Percentiles rank a stretch among this genome's conserved stretches.
Evolutionary conservation across 37 sponge, comb jelly and placozoan genomes (phyloP).

Genomic region (Crambe crambe): DNA sequence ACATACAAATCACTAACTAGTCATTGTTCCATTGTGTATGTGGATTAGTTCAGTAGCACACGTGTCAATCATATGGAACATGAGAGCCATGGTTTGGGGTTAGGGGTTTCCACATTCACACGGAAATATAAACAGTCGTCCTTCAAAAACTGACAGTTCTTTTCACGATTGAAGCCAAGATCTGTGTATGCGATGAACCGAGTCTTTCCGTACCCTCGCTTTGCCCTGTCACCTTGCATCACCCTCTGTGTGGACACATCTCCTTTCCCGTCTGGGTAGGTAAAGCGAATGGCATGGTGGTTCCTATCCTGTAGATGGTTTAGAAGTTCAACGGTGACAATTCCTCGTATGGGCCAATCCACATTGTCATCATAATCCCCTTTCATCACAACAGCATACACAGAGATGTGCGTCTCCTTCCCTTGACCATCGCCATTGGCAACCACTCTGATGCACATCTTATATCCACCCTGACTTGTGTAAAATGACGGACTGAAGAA

Average conservation of each 20-base stretch:
- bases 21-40: too few species aligned
- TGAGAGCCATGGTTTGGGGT: conserved; percentile 10
- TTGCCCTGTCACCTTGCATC: background rate
- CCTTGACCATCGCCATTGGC: conserved; percentile 44
- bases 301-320: conserved; percentile 36
- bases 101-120: conserved; percentile 12
- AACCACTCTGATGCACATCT: conserved; percentile 44
- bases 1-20: too few species aligned
- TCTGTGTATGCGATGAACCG: conserved; percentile 10
- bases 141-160: conserved; percentile 48
- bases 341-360: conserved; percentile 26
- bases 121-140: conserved; percentile 50
- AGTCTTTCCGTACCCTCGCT: conserved; percentile 5
- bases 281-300: conserved; percentile 20
- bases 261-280: background rate
- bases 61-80: conserved; percentile 13
- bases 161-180: conserved; percentile 2
- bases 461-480: conserved; percentile 23
- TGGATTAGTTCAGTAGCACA: too few species aligned
- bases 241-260: conserved; percentile 11
- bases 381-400: conserved; percentile 39
- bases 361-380: conserved; percentile 46
- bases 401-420: conserved; percentile 36
- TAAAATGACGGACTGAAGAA: conserved; percentile 38
- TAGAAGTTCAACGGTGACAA: conserved; percentile 34